Conservation (phyloP, 2,797 vertebrate genomes). For the Thalassophryne amazonica region DNA sequence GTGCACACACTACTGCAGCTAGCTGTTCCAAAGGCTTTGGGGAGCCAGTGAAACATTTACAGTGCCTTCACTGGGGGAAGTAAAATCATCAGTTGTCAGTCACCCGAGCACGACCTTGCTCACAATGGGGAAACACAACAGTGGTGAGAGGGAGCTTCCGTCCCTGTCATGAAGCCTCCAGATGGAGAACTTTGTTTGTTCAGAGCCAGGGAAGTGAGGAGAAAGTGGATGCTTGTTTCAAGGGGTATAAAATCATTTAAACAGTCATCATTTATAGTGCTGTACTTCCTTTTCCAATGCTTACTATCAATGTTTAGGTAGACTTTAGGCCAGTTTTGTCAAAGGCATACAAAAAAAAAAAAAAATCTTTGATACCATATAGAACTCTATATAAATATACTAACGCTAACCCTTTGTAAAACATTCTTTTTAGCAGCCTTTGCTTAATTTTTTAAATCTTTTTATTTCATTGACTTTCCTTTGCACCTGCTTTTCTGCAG, state of each 20-base stretch:
- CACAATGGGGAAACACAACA: constrained; percentile 24
- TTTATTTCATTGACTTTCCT: constrained; percentile 7
- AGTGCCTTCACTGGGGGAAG: constrained; percentile 15
- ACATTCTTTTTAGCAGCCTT: constrained; percentile 8
- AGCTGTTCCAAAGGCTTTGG: not conserved
- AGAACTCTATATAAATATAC: too few relatives aligned
- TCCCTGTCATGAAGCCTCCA: constrained; percentile 13
- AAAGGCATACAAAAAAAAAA: too few relatives aligned
- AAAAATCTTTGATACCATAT: too few relatives aligned
- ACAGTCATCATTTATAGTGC: too few relatives aligned
- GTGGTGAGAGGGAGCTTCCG: constrained; percentile 24
- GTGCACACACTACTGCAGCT: constrained; percentile 50
- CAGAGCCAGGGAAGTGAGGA: constrained; percentile 32
- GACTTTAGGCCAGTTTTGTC: too few relatives aligned
- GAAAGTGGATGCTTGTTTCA: constrained; percentile 14
- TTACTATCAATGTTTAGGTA: too few relatives aligned
- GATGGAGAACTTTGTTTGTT: constrained; percentile 57
- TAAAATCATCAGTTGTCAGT: constrained; percentile 12
- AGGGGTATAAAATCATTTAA: too few relatives aligned
- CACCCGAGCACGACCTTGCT: constrained; percentile 6
- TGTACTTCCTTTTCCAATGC: too few relatives aligned
- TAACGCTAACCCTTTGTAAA: too few relatives aligned
- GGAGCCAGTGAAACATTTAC: constrained; percentile 24
- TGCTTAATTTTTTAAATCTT: not conserved
- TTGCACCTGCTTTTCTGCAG: constrained; percentile 63